Base-by-base conservation (phyloP, 2,888 invertebrate species). In the Campaea margaritaria region DNA sequence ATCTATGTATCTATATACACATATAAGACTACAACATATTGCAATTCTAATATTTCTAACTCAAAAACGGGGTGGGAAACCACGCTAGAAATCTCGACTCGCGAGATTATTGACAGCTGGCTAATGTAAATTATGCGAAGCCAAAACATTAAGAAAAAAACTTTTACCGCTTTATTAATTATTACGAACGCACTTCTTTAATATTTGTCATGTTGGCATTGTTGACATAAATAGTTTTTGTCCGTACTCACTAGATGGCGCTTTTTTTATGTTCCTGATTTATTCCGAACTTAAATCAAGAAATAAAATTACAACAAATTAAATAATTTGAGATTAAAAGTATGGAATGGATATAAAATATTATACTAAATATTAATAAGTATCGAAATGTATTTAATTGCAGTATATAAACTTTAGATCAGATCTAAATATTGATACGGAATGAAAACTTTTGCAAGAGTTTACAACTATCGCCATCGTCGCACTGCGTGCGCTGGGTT, bases 381-480 rank as follows among this genome's bases (percentile, higher is more conserved):
- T 41, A 44, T n/a, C 44, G 5, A n/a, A n/a, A 43, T 28, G 10
- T 51, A 49, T 34, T 46, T 51, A 21, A 21, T 2, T 21, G 5
- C 21, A 21, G 21, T 21, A 5, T 21, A 5, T 39, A 13, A 9
- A 27, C 16, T 2, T 11, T 36, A 9, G 7, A 15, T 13, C 8
- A 5, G 8, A n/a, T 14, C 15, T 12, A 39, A 27, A 55, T 21
- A 36, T 39, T 4, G 54, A 67, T 64, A 74, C 68, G 69, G 70
- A 76, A 76, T 64, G 72, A 64, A 75, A 73, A 72, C 70, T 65
- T 70, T 64, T 64, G 62, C 42, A 42, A 70, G 64, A 73, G 73
- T 75, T 79, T n/a, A n/a, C n/a, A n/a, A n/a, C n/a, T n/a, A n/a
- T n/a, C n/a, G n/a, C n/a, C n/a, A n/a, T n/a, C n/a, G n/a, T n/a